phyloP scores from a whole-genome alignment of 2,888 invertebrate genomes.

The Sinotaia quadrata region DNA sequence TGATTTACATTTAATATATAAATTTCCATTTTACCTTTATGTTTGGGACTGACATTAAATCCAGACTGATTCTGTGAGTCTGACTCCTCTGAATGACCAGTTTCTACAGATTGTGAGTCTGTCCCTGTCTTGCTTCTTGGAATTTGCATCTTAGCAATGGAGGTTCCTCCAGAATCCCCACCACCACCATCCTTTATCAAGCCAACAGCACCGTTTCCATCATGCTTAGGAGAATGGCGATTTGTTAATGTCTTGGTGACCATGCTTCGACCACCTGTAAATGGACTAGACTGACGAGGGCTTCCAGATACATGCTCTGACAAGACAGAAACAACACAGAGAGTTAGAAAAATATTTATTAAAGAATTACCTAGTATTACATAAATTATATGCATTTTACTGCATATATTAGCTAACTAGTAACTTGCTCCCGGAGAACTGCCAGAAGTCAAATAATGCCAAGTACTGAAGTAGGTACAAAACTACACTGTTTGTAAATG shows the following conservation, averaged over 20 bases:
- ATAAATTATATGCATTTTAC: too few relatives aligned
- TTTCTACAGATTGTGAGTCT: constrained; percentile 34
- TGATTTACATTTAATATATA: too few relatives aligned
- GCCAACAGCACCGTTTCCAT: neutral
- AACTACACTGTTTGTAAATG: too few relatives aligned
- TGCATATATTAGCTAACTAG: too few relatives aligned
- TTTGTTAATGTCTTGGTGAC: constrained; percentile 12
- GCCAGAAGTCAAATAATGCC: too few relatives aligned
- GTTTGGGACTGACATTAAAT: constrained; percentile 38
- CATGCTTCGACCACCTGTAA: neutral
- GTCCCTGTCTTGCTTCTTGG: constrained; percentile 7
- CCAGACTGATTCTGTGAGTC: constrained; percentile 42
- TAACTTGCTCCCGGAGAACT: too few relatives aligned
- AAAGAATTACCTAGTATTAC: too few relatives aligned
- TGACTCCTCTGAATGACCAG: constrained; percentile 30
- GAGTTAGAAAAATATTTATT: too few relatives aligned
- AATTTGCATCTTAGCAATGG: too few relatives aligned
- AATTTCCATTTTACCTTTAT: too few relatives aligned
- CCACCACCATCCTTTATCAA: constrained; percentile 7
- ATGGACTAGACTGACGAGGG: constrained; percentile 9
- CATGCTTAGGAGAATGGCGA: neutral
- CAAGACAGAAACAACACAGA: neutral
- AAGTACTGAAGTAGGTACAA: too few relatives aligned
- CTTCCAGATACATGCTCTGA: constrained; percentile 20
- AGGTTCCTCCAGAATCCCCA: neutral